Evolutionary conservation across 2,113 vertebrate genomes (phyloP).

Genomic region (Clarias batrachus): DNA sequence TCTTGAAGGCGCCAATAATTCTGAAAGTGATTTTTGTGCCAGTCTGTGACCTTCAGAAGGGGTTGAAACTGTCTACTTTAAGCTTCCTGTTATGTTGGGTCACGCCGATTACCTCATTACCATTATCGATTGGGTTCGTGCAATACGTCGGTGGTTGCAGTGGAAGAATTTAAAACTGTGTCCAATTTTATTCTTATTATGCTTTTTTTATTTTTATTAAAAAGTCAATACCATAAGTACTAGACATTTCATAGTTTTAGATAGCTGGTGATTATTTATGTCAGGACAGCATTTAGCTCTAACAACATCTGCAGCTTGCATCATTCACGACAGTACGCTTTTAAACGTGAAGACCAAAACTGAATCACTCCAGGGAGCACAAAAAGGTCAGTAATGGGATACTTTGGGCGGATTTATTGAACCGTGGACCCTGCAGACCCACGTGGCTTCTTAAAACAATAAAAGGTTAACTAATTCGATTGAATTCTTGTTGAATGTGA

Average conservation of each 20-base stretch:
- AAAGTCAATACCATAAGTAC: neutral
- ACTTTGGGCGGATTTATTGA: neutral
- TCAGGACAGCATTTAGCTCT: neutral
- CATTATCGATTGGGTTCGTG: slow-evolving; percentile 12
- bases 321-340: neutral
- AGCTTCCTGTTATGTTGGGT: neutral
- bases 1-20: neutral
- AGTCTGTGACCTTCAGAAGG: neutral
- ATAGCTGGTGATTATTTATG: neutral
- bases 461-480: neutral
- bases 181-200: neutral
- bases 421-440: neutral
- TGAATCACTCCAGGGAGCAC: neutral
- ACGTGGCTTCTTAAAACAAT: neutral
- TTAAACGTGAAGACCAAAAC: neutral
- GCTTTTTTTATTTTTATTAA: neutral
- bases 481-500: neutral
- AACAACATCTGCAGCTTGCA: neutral
- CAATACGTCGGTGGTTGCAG: neutral
- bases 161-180: neutral
- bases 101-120: neutral
- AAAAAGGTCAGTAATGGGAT: neutral
- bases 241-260: neutral
- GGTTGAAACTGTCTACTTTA: neutral
- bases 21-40: neutral